Conservation (phyloP, 2,888 invertebrate genomes). For the Prenolepis imparis region DNA sequence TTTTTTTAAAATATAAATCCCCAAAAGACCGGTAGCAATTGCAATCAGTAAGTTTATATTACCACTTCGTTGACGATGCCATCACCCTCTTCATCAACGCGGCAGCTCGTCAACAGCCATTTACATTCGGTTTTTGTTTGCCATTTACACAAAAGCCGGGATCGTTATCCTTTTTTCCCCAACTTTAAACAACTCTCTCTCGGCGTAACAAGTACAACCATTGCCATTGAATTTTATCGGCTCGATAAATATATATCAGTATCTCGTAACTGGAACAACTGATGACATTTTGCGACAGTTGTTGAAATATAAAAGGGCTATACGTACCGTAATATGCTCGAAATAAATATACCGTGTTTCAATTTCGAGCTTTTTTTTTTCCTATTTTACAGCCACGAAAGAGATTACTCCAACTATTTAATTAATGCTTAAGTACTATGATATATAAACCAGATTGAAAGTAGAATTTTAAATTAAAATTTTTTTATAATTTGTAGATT, state of each 20-base stretch:
- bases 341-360: background rate
- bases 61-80: conserved; percentile 76
- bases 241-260: conserved; percentile 42
- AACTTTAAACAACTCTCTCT: conserved; percentile 55
- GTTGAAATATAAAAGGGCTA: conserved; percentile 13
- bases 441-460: background rate
- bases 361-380: background rate
- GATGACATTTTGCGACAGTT: conserved; percentile 43
- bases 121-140: conserved; percentile 73
- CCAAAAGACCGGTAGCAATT: conserved; percentile 67
- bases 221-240: conserved; percentile 52
- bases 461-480: background rate
- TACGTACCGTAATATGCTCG: background rate
- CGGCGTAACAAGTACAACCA: conserved; percentile 50
- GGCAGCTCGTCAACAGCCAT: conserved; percentile 75
- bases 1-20: conserved; percentile 41
- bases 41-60: conserved; percentile 79
- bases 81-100: conserved; percentile 68
- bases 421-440: background rate
- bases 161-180: conserved; percentile 40
- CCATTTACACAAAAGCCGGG: conserved; percentile 67
- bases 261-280: conserved; percentile 39
- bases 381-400: background rate
- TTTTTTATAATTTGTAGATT: conserved; percentile 23
- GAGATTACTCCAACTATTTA: conserved; percentile 3